Base-by-base conservation (phyloP, 2,113 vertebrate species). In the Bos javanicus region DNA sequence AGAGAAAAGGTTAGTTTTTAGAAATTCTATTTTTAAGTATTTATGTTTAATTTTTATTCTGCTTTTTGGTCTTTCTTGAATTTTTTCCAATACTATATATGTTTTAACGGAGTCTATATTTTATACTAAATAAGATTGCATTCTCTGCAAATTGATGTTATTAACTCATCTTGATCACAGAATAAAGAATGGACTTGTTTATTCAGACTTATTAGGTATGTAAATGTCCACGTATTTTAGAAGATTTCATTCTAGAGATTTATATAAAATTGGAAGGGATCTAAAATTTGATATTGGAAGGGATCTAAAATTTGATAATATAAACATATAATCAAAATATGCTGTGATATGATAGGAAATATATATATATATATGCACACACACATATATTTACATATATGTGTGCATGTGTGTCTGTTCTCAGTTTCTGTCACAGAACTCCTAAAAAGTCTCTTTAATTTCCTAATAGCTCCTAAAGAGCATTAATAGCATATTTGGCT, bases 1-100 rank as follows among this genome's bases (percentile, higher is more conserved):
- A 82, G 1, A 89, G 7, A 57, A 46, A 92, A 84, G 33, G 3
- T 60, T 87, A 3, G 8, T 78, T 87, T 82, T 81, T 13, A 89
- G 56, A 87, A 93, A 82, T 78, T 48, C 16, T 54, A 78, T 43
- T 78, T 7, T 71, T 92, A 93, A 97, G 48, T 25, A 57, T n/a
- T 16, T n/a, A 12, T 76, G 12, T 87, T 16, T 83, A 71, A 88
- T 19, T 94, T 74, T 91, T 33, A 91, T 39, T 52, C 11, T 46
- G 52, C 12, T 23, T 52, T 87, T 48, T 39, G 13, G 30, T 25
- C 21, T 91, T 64, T 33, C 13, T 76, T 76, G 13, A 78, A 46
- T 81, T 83, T 86, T 90, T 19, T 54, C 26, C 23, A 81, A 43
- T 36, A 96, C 17, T 48, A 62, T 43, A 16, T 62, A 48, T 7